Base-by-base conservation (phyloP, 2,888 invertebrate genomes). In the Cephus runcator region DNA sequence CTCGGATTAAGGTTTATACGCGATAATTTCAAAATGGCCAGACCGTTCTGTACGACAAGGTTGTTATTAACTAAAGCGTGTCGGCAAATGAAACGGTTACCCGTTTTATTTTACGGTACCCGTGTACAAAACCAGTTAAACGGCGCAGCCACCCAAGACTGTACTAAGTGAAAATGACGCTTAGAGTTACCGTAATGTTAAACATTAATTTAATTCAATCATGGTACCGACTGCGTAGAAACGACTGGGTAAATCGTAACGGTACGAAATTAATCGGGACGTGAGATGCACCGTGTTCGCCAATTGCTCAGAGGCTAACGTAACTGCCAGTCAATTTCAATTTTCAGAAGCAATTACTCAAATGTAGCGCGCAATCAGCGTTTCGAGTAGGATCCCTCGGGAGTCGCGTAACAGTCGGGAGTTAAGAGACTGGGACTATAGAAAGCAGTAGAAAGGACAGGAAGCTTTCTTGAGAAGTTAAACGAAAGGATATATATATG, bases 1-100 rank as follows among this genome's bases (percentile, higher is more conserved):
- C 86, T 81, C 79, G 85, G 85, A 89, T 88, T 86, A 87, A 88
- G 83, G 86, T 88, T 88, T 86, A 87, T 82, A 84, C 80, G 74
- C 79, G 79, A 80, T 83, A 87, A 85, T 84, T 83, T 85, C 82
- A 78, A 78, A 83, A 86, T 85, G 80, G 81, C 79, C 77, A 79
- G 12, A 34, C 15, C 35, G 35, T 34, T 73, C 31, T 30, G 31
- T 11, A 12, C 30, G 30, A 71, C 31, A 34, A 6, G 30, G 30
- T 34, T 11, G 30, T 23, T 33, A 40, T 76, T 73, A 30, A 77
- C 69, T 77, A 69, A 79, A 82, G 83, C 85, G 83, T 84, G 83
- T 85, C 86, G 88, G 87, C 87, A 86, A 88, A 88, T 89, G 86
- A 88, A 88, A 84, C 84, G 83, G 40, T 56, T 23, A 6, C 6